These are phyloP conservation scores for Helicolenus hilgendorfi DNA, from an alignment of 2,797 vertebrate genomes.

Conservation along the genomic window DNA sequence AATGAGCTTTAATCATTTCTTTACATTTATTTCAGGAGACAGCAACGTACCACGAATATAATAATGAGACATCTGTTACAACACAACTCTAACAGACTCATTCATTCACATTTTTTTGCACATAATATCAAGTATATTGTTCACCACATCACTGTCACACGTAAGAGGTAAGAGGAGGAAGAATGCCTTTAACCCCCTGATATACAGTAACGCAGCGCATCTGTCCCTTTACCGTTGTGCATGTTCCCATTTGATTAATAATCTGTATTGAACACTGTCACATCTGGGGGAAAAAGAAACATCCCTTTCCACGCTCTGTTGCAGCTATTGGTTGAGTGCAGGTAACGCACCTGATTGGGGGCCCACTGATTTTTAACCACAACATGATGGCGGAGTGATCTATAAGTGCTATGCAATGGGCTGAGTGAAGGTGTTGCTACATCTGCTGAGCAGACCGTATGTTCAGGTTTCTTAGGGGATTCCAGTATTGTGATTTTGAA, in stretches of 20 bases:
- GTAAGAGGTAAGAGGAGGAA: constrained; percentile 79
- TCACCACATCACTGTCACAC: constrained; percentile 72
- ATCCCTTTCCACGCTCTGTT: constrained; percentile 32
- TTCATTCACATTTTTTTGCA: constrained; percentile 71
- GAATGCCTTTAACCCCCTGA: constrained; percentile 55
- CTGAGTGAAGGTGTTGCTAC: constrained; percentile 5
- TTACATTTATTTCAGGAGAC: constrained; percentile 74
- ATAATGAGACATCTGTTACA: constrained; percentile 60
- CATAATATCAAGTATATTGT: constrained; percentile 70
- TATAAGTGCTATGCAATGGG: constrained; percentile 14
- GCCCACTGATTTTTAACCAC: constrained; percentile 35
- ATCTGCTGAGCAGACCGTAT: neutral
- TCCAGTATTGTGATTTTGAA: constrained; percentile 6
- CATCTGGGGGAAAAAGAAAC: neutral
- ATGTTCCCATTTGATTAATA: constrained; percentile 41
- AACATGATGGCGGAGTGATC: neutral
- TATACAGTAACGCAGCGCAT: constrained; percentile 30
- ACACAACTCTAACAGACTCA: constrained; percentile 56
- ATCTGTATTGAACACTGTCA: constrained; percentile 25
- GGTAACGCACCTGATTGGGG: constrained; percentile 34
- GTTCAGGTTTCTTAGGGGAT: neutral
- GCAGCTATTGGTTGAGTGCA: constrained; percentile 29
- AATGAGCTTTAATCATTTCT: neutral
- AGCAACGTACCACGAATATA: constrained; percentile 54
- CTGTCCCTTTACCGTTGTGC: constrained; percentile 63